phyloP scores from a whole-genome alignment of 2,888 invertebrate genomes.

The Phoronis australis region DNA sequence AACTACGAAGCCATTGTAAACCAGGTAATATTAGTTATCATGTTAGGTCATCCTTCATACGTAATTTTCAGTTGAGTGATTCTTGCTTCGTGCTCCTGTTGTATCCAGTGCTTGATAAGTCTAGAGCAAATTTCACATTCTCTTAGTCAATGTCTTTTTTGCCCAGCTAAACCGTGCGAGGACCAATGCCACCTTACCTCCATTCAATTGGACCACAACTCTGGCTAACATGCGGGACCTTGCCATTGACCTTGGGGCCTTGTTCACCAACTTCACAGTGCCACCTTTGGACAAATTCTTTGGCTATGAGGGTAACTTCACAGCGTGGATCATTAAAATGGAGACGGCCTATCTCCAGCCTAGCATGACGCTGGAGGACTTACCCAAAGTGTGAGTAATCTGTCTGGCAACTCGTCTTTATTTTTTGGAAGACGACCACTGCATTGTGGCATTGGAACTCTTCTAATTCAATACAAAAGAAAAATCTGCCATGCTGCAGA shows the following conservation, averaged over 20 bases:
- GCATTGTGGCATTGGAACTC: too few species aligned
- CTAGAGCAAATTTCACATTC: too few species aligned
- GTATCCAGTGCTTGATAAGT: too few species aligned
- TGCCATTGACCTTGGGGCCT: neutral
- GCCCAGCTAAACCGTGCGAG: neutral
- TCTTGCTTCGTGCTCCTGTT: too few species aligned
- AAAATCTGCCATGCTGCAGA: too few species aligned
- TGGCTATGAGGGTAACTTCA: conserved; percentile 7
- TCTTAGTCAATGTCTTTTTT: too few species aligned
- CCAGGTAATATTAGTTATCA: neutral
- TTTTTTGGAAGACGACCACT: too few species aligned
- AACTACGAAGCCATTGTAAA: conserved; percentile 5
- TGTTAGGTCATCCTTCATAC: too few species aligned
- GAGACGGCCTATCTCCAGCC: neutral
- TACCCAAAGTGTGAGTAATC: neutral
- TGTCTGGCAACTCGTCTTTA: neutral
- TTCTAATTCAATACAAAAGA: too few species aligned
- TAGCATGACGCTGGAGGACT: too few species aligned
- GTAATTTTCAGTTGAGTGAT: too few species aligned
- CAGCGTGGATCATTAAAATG: conserved; percentile 5
- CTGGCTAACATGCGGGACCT: conserved; percentile 4
- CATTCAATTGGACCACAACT: conserved; percentile 7
- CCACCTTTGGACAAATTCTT: conserved; percentile 7
- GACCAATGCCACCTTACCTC: neutral
- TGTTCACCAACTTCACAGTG: conserved; percentile 1